Evolutionary conservation across 1,140 invertebrate genomes (phyloP).

Genomic region (Semibalanus balanoides): DNA sequence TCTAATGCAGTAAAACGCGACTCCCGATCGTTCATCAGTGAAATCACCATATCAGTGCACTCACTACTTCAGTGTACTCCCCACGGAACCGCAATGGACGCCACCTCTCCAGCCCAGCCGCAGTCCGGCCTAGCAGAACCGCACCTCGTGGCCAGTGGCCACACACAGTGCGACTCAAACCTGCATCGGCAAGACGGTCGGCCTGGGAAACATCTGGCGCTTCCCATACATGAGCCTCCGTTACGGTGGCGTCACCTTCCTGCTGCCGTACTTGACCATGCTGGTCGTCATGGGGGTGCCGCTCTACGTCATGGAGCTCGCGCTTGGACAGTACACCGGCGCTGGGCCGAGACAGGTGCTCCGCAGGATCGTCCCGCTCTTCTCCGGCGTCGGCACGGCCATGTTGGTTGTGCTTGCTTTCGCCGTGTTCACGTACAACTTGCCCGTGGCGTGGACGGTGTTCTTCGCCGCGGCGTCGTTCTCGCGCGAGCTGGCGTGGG

Average conservation of each 20-base stretch:
- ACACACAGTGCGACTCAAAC: neutral
- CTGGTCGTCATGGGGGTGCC: constrained; percentile 49
- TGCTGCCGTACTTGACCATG: constrained; percentile 45
- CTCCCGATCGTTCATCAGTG: no score
- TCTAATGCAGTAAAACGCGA: no score
- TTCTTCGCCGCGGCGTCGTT: constrained; percentile 14
- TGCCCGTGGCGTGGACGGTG: constrained; percentile 14
- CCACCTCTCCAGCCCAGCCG: no score
- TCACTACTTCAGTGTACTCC: no score
- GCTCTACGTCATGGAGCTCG: constrained; percentile 54
- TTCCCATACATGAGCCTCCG: constrained; percentile 34
- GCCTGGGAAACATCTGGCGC: constrained; percentile 17
- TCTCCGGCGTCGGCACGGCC: constrained; percentile 18
- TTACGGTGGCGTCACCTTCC: constrained; percentile 44
- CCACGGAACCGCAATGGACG: no score
- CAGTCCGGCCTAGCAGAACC: no score
- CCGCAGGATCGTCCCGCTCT: constrained; percentile 9
- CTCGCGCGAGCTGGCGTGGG: neutral
- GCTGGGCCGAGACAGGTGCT: constrained; percentile 55
- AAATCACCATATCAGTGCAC: no score
- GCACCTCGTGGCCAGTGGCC: neutral
- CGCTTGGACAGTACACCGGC: constrained; percentile 59
- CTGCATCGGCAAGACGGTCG: neutral
- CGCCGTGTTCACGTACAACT: constrained; percentile 15
- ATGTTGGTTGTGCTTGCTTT: constrained; percentile 11